Evolutionary conservation across 2,888 invertebrate genomes (phyloP).

Genomic region (Eupithecia insigniata): DNA sequence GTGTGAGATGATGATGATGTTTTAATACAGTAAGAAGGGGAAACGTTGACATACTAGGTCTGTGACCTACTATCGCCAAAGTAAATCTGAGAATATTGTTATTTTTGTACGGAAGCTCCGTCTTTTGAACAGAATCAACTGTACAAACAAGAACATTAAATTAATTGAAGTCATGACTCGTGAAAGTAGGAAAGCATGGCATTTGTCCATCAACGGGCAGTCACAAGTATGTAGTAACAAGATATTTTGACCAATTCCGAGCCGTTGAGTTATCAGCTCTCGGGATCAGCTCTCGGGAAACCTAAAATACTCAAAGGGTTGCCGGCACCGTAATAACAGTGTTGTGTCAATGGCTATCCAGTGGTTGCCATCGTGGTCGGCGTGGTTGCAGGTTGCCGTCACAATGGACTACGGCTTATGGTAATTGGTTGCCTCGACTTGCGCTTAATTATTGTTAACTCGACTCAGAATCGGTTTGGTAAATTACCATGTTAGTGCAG

Average conservation of each 20-base stretch:
- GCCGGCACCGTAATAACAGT: constrained; percentile 29
- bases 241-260: not conserved
- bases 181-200: not conserved
- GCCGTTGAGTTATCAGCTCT: not conserved
- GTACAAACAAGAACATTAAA: not conserved
- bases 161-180: not conserved
- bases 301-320: not conserved
- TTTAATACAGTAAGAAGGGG: not conserved
- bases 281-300: not conserved
- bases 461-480: constrained; percentile 8
- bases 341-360: constrained; percentile 24
- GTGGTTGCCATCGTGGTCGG: not conserved
- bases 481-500: constrained; percentile 9
- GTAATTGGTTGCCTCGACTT: constrained; percentile 8
- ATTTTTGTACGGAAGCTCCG: not conserved
- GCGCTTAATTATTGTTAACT: constrained; percentile 2
- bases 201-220: not conserved
- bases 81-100: not conserved
- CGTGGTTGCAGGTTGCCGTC: constrained; percentile 4
- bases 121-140: not conserved
- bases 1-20: not conserved
- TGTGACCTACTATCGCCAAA: not conserved
- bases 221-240: not conserved
- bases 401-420: constrained; percentile 7
- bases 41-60: not conserved